Conservation (phyloP, 2,888 invertebrate genomes). For the Lutraria lutraria region DNA sequence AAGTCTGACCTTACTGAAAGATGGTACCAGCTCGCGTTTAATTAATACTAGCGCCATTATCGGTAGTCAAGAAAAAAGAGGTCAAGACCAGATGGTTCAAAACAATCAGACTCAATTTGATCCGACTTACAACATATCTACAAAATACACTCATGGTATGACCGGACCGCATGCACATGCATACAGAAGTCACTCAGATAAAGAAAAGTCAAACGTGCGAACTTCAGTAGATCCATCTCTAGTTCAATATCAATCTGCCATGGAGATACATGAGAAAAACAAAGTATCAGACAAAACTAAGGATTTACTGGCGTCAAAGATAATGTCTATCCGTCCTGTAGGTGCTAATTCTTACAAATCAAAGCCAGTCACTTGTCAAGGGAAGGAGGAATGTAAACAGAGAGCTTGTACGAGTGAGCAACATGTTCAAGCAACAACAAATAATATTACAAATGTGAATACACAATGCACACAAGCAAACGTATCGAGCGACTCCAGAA, state of each 20-base stretch:
- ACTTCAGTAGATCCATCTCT: neutral
- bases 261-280: slow-evolving; percentile 16
- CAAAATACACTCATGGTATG: neutral
- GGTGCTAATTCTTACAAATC: neutral
- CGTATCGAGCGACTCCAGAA: neutral
- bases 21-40: neutral
- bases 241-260: slow-evolving; percentile 23
- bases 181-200: neutral
- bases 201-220: neutral
- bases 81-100: neutral
- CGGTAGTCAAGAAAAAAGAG: neutral
- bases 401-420: neutral
- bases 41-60: neutral
- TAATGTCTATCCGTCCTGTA: neutral
- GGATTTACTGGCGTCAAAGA: slow-evolving; percentile 24
- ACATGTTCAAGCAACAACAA: neutral
- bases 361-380: neutral
- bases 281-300: slow-evolving; percentile 34
- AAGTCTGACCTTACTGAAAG: neutral
- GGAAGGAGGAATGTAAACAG: neutral
- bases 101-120: neutral
- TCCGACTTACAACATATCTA: neutral
- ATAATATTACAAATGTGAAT: neutral
- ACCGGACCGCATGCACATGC: neutral
- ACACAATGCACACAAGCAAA: neutral